Evolutionary conservation across 2,797 vertebrate genomes (phyloP).

Genomic region (Phalloptychus januarius): DNA sequence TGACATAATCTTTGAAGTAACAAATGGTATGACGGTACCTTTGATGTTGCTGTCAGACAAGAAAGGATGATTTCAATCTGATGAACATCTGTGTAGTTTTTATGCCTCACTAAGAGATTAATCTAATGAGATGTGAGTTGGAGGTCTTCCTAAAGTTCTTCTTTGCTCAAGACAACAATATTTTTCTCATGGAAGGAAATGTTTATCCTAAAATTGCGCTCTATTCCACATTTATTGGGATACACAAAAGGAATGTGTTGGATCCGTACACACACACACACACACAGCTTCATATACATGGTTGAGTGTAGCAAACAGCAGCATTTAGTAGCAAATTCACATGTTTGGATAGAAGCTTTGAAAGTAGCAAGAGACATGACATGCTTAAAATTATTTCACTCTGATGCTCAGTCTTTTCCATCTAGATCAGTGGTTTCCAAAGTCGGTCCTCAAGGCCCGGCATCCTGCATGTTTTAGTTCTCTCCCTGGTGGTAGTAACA

Average conservation of each 20-base stretch:
- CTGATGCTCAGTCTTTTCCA: background rate
- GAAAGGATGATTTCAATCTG: background rate
- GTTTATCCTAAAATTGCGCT: background rate
- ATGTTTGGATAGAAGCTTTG: background rate
- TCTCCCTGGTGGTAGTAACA: too few relatives aligned
- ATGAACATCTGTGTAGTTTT: background rate
- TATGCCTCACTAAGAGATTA: background rate
- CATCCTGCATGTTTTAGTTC: too few relatives aligned
- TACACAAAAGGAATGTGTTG: background rate
- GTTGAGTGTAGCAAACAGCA: background rate
- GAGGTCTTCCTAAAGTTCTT: background rate
- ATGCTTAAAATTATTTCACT: background rate
- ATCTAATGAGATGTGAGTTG: background rate
- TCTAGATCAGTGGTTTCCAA: too few relatives aligned
- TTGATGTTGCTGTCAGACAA: background rate
- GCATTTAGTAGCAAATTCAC: background rate
- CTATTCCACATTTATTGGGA: background rate
- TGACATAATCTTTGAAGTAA: conserved; percentile 1
- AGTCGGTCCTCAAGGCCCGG: too few relatives aligned
- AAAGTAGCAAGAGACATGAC: background rate
- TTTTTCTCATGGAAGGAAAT: background rate
- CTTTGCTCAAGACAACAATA: background rate
- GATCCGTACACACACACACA: background rate
- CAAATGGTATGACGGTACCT: background rate
- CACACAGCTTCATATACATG: background rate